Conservation (phyloP, 2,888 invertebrate genomes). For the Lycophotia porphyrea region DNA sequence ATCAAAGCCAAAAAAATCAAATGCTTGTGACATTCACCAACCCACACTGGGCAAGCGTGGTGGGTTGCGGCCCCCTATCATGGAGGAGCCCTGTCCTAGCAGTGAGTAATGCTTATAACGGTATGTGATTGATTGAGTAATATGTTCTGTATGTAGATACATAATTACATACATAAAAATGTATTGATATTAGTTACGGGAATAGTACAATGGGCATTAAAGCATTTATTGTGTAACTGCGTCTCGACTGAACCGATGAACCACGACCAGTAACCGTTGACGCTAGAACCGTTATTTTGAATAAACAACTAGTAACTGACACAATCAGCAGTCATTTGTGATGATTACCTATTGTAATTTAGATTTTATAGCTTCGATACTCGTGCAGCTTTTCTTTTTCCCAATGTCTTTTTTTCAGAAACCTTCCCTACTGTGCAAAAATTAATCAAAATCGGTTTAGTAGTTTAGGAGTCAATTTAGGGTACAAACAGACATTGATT, state of each 20-base stretch:
- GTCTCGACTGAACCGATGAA: slow-evolving; percentile 38
- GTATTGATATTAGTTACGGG: slow-evolving; percentile 1
- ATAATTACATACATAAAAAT: slow-evolving; percentile 1
- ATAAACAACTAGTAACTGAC: slow-evolving; percentile 2
- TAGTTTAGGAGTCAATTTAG: too few relatives aligned
- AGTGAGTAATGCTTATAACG: background rate
- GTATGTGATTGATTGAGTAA: background rate
- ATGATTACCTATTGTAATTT: slow-evolving; percentile 11
- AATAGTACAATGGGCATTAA: slow-evolving; percentile 30
- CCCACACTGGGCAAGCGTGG: background rate
- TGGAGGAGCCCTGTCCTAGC: background rate
- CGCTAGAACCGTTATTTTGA: slow-evolving; percentile 17
- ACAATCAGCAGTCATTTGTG: background rate
- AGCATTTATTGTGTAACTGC: slow-evolving; percentile 15
- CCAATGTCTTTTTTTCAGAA: too few relatives aligned
- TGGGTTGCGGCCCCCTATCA: background rate
- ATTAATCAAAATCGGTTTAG: too few relatives aligned
- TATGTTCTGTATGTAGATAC: slow-evolving; percentile 5
- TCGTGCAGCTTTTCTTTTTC: background rate
- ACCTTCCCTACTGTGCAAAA: too few relatives aligned
- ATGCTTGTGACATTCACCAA: background rate
- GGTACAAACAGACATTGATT: too few relatives aligned
- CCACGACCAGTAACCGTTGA: slow-evolving; percentile 30
- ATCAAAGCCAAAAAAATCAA: background rate
- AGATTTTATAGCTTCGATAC: background rate